A percentile compares a stretch with the other conserved stretches of the same genome.
Evolutionary conservation across 1,140 invertebrate species (phyloP).

Genomic region (Lysiphlebus fabarum): DNA sequence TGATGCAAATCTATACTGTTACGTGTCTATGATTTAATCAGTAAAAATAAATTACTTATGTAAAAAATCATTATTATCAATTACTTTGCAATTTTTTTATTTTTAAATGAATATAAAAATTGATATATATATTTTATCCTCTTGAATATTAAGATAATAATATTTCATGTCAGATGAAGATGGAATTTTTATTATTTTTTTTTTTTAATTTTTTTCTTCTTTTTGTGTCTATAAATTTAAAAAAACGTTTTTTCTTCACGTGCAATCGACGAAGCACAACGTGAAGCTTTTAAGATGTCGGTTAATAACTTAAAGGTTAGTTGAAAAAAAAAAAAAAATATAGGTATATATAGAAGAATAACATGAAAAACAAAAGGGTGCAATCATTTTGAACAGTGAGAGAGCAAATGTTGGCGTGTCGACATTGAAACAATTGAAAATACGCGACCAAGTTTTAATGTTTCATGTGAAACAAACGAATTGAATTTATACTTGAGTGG

Average conservation of each 20-base stretch:
- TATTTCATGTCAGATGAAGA: not conserved
- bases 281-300: slow-evolving; percentile 15
- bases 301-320: slow-evolving; percentile 2
- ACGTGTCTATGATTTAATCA: too few species aligned
- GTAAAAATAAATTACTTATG: too few species aligned
- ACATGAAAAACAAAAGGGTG: too few species aligned
- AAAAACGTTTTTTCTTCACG: slow-evolving; percentile 1
- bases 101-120: too few species aligned
- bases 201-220: not conserved
- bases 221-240: slow-evolving; percentile 4
- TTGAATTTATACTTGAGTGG: slow-evolving; percentile 30
- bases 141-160: too few species aligned
- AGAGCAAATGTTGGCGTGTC: slow-evolving; percentile 7
- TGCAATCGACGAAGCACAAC: slow-evolving; percentile 14
- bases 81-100: too few species aligned
- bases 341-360: too few species aligned
- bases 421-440: slow-evolving; percentile 14
- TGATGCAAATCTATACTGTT: too few species aligned
- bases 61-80: too few species aligned
- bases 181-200: slow-evolving; percentile 2
- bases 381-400: too few species aligned
- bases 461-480: slow-evolving; percentile 25
- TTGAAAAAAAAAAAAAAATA: too few species aligned
- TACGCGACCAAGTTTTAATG: slow-evolving; percentile 21
- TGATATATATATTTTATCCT: too few species aligned